These are phyloP conservation scores for Dicrostonyx torquatus DNA, from an alignment of 2,797 vertebrate species.

Conservation along the genomic window DNA sequence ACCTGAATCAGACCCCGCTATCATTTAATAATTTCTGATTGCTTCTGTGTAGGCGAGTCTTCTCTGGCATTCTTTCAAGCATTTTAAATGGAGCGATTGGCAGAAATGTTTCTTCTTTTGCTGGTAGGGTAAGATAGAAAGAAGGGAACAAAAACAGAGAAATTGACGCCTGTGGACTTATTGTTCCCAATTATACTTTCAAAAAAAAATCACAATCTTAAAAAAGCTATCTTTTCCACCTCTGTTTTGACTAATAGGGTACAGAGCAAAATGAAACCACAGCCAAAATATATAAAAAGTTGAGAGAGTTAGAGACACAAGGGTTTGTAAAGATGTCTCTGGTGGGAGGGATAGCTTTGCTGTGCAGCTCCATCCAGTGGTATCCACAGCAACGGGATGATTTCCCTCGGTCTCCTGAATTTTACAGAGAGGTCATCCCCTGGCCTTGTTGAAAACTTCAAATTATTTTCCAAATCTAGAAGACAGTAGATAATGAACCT, in stretches of 20 bases:
- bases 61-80: neutral
- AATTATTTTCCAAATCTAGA: neutral
- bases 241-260: neutral
- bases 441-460: neutral
- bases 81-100: constrained; percentile 14
- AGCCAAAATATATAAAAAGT: neutral
- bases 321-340: neutral
- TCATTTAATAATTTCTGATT: neutral
- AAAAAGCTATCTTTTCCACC: neutral
- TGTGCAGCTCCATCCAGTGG: neutral
- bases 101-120: constrained; percentile 21
- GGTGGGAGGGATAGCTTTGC: neutral
- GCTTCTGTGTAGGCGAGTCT: constrained; percentile 26
- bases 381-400: neutral
- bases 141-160: neutral
- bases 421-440: neutral
- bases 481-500: neutral
- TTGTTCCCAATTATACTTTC: neutral
- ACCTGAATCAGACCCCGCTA: constrained; percentile 43
- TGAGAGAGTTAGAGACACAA: neutral
- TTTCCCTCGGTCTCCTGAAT: neutral
- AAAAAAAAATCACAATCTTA: neutral
- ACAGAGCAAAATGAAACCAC: neutral
- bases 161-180: neutral
- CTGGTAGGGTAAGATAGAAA: neutral